These are phyloP conservation scores for Mythimna albipuncta DNA, from an alignment of 2,888 invertebrate species.

Conservation along the genomic window DNA sequence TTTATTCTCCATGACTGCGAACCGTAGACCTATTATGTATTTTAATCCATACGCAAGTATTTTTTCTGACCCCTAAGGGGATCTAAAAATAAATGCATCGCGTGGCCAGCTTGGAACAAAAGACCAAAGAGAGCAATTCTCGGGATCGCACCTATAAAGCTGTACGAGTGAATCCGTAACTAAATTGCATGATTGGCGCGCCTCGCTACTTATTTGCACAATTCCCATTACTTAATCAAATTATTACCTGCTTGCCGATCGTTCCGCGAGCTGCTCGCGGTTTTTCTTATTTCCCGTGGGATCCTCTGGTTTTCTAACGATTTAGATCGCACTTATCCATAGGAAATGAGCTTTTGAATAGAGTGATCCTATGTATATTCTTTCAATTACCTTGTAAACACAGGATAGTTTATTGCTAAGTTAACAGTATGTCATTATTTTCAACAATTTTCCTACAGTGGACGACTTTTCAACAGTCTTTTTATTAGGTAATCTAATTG, in stretches of 20 bases:
- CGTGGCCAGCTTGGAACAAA: constrained; percentile 49
- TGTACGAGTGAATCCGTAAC: constrained; percentile 47
- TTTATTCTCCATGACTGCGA: constrained; percentile 51
- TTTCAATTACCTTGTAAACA: constrained; percentile 23
- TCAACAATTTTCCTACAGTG: too few species aligned
- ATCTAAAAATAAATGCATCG: constrained; percentile 60
- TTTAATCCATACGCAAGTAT: constrained; percentile 54
- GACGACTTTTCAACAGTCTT: too few species aligned
- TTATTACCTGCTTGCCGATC: constrained; percentile 61
- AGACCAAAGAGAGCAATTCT: constrained; percentile 44
- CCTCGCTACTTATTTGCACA: constrained; percentile 60
- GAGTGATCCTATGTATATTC: constrained; percentile 28
- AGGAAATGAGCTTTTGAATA: constrained; percentile 51
- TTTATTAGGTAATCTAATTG: too few species aligned
- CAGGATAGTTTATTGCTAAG: constrained; percentile 5
- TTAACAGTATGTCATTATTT: too few species aligned
- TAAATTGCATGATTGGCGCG: constrained; percentile 53
- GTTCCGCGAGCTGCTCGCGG: constrained; percentile 58
- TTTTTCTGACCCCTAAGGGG: constrained; percentile 53
- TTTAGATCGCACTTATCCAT: constrained; percentile 42
- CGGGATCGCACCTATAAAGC: constrained; percentile 45
- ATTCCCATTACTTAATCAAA: constrained; percentile 66
- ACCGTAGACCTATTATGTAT: constrained; percentile 51
- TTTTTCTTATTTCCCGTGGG: constrained; percentile 68
- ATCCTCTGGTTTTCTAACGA: constrained; percentile 56